Conservation (phyloP, 2,113 vertebrate genomes). For the Herpailurus yagouaroundi region DNA sequence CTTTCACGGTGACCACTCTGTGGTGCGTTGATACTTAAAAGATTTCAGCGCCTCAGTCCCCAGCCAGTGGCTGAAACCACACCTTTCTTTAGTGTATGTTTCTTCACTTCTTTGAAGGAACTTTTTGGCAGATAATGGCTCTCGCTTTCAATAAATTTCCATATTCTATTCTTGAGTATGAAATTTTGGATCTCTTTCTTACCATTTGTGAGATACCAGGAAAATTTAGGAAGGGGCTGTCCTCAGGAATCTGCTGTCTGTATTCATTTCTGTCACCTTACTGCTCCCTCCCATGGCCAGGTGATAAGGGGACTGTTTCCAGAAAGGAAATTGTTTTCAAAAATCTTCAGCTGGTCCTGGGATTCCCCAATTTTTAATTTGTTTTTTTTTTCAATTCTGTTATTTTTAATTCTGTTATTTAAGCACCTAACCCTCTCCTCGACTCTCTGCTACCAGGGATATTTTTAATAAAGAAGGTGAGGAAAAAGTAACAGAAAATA, state of each 20-base stretch:
- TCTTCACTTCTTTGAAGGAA: slow-evolving; percentile 9
- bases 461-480: background rate
- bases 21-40: background rate
- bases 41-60: background rate
- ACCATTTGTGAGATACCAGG: background rate
- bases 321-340: background rate
- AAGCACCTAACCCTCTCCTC: background rate
- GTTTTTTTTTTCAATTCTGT: background rate
- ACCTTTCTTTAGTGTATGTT: background rate
- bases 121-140: background rate
- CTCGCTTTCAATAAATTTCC: background rate
- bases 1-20: background rate
- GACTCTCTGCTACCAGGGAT: background rate
- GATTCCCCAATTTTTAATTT: background rate
- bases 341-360: background rate
- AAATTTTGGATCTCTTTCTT: background rate
- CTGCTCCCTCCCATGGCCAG: background rate
- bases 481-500: background rate
- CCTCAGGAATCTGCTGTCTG: background rate
- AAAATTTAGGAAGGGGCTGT: background rate
- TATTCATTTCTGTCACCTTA: background rate
- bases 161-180: background rate
- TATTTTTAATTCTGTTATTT: background rate
- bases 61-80: background rate
- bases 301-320: background rate